A percentile compares a stretch with the other conserved stretches of the same genome.
phyloP scores from a whole-genome alignment of 2,888 invertebrate species.

The Cheilosia vernalis region DNA sequence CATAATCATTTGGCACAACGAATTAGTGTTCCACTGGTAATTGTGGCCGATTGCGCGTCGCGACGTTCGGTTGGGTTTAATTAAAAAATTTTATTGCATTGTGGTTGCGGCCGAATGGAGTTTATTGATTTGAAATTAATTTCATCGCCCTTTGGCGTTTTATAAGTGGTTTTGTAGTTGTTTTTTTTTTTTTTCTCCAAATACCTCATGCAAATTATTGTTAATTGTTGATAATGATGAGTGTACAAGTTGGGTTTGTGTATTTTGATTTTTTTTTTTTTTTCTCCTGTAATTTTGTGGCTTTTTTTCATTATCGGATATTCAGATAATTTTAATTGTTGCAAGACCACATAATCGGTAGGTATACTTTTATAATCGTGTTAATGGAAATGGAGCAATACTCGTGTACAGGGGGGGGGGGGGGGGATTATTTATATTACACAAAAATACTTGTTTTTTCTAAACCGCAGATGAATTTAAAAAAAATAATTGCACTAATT shows the following conservation, averaged over 20 bases:
- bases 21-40: slow-evolving; percentile 41
- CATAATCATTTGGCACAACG: slow-evolving; percentile 32
- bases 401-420: background rate
- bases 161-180: background rate
- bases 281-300: slow-evolving; percentile 5
- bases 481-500: background rate
- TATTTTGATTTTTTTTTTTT: background rate
- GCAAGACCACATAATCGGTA: slow-evolving; percentile 31
- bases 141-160: slow-evolving; percentile 18
- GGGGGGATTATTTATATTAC: slow-evolving; percentile 6
- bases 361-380: slow-evolving; percentile 37
- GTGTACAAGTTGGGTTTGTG: background rate
- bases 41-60: slow-evolving; percentile 42
- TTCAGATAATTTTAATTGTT: slow-evolving; percentile 25
- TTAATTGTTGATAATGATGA: slow-evolving; percentile 35
- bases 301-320: slow-evolving; percentile 16
- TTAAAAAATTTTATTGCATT: slow-evolving; percentile 46
- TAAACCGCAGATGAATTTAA: slow-evolving; percentile 1
- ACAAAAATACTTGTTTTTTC: slow-evolving; percentile 7
- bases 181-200: slow-evolving; percentile 14
- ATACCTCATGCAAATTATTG: slow-evolving; percentile 10
- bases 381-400: slow-evolving; percentile 28
- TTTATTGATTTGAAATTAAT: slow-evolving; percentile 68
- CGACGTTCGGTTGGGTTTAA: slow-evolving; percentile 33
- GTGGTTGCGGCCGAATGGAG: slow-evolving; percentile 13